Evolutionary conservation across 2,888 invertebrate species (phyloP).

Genomic region (Athalia cordata): DNA sequence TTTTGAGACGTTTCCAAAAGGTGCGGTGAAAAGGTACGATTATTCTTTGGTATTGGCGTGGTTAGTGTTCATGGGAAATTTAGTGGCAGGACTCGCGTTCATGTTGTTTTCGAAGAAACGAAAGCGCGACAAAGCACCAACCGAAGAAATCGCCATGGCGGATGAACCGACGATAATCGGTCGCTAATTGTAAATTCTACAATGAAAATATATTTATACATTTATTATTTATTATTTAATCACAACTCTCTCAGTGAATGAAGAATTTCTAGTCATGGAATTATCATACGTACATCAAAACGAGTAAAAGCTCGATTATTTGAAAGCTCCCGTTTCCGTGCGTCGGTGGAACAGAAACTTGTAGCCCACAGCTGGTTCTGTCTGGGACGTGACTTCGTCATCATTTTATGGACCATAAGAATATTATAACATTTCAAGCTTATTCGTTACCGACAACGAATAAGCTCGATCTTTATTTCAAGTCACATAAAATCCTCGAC

Average conservation of each 20-base stretch:
- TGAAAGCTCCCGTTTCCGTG: background rate
- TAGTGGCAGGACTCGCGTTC: constrained; percentile 83
- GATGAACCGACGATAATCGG: constrained; percentile 88
- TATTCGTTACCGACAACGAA: constrained; percentile 18
- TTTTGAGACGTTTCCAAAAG: constrained; percentile 80
- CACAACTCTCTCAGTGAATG: background rate
- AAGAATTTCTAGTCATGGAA: background rate
- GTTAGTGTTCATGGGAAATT: constrained; percentile 84
- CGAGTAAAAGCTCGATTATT: background rate
- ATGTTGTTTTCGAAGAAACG: constrained; percentile 89
- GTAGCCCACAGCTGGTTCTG: background rate
- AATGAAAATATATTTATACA: background rate
- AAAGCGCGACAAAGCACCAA: constrained; percentile 88
- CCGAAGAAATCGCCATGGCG: constrained; percentile 88
- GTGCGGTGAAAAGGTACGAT: constrained; percentile 82
- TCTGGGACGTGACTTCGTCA: background rate
- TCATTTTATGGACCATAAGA: background rate
- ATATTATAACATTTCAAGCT: background rate
- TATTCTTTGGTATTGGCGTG: constrained; percentile 85
- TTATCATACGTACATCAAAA: too few relatives aligned
- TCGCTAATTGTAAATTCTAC: constrained; percentile 57
- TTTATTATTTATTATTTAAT: background rate
- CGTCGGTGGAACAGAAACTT: constrained; percentile 12
- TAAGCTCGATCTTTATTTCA: background rate
- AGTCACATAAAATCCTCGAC: too few relatives aligned